Conservation (phyloP, 2,797 vertebrate species). For the Acrossocheilus wenchowensis region DNA sequence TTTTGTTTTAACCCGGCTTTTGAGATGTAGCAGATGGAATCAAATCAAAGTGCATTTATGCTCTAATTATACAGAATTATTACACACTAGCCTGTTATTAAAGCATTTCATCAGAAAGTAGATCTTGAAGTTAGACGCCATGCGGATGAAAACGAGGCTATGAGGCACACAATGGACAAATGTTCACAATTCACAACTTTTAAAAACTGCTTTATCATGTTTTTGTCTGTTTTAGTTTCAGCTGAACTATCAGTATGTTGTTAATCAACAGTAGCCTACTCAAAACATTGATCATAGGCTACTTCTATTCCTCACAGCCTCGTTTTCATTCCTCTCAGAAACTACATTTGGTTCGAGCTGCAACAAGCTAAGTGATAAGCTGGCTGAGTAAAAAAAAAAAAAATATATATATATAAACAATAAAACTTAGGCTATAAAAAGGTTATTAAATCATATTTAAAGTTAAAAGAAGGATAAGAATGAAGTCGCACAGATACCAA, state of each 20-base stretch:
- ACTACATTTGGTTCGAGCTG: not conserved
- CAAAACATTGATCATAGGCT: too few species aligned
- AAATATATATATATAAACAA: too few species aligned
- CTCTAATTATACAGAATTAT: not conserved
- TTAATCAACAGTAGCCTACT: too few species aligned
- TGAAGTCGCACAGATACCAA: not conserved
- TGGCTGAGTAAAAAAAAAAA: too few species aligned
- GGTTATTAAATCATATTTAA: not conserved
- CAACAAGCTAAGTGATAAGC: too few species aligned
- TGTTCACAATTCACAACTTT: too few species aligned
- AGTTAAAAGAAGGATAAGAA: not conserved
- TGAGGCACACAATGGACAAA: too few species aligned
- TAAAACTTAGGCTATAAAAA: not conserved
- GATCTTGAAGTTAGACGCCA: not conserved
- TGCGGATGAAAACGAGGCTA: too few species aligned
- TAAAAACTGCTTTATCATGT: too few species aligned
- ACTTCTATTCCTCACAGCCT: not conserved
- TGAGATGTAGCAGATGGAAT: not conserved
- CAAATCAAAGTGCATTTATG: not conserved
- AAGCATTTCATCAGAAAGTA: not conserved
- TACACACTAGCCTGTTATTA: not conserved
- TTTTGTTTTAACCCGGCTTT: not conserved
- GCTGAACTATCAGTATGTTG: too few species aligned
- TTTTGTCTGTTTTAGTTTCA: too few species aligned
- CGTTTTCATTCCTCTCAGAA: not conserved